Conservation (phyloP, 2,113 vertebrate genomes). For the Lampris incognitus region DNA sequence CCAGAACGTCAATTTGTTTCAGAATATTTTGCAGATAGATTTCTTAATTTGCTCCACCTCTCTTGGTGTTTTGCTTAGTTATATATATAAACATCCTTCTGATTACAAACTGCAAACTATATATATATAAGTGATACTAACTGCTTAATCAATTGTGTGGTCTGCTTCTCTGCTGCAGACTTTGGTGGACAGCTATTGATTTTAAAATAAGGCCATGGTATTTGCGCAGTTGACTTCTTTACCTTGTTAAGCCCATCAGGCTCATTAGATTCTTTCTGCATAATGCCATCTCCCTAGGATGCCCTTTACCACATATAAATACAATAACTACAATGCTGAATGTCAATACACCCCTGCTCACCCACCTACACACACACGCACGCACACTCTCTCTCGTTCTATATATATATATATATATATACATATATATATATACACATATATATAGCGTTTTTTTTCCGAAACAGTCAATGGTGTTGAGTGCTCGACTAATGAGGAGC, state of each 20-base stretch:
- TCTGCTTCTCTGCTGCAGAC: neutral
- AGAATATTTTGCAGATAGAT: too few species aligned
- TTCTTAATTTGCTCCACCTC: too few species aligned
- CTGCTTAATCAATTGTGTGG: conserved; percentile 35
- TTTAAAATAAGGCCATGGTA: conserved; percentile 31
- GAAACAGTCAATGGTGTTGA: too few species aligned
- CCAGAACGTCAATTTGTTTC: too few species aligned
- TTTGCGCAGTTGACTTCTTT: conserved; percentile 54
- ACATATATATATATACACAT: too few species aligned
- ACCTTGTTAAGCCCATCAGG: conserved; percentile 44
- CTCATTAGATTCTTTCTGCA: conserved; percentile 45
- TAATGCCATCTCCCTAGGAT: conserved; percentile 26
- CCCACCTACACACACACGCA: neutral
- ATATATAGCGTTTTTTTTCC: too few species aligned
- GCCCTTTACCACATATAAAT: conserved; percentile 16
- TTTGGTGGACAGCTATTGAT: conserved; percentile 44
- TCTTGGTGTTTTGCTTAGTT: too few species aligned
- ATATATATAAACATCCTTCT: too few species aligned
- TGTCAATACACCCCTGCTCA: conserved; percentile 29
- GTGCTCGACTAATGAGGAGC: too few species aligned
- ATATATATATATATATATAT: too few species aligned
- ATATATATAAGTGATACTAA: neutral
- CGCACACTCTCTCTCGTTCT: neutral
- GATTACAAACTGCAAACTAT: too few species aligned
- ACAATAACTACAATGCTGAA: conserved; percentile 3